A percentile compares a stretch with the other conserved stretches of the same genome.
Evolutionary conservation across 1,140 invertebrate genomes (phyloP).

Genomic region (Parapsyche elsis): DNA sequence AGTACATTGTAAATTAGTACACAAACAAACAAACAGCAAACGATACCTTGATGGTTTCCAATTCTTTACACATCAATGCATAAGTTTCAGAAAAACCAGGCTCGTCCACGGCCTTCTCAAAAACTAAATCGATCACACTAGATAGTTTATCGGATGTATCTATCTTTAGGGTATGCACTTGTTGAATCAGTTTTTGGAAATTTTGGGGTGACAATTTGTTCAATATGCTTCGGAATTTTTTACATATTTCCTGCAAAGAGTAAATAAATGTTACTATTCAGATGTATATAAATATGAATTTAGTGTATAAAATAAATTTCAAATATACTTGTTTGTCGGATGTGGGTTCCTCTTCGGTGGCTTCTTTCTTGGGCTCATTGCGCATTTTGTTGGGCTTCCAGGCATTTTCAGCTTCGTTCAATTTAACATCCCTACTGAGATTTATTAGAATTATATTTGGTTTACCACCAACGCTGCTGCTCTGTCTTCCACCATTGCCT

Average conservation of each 20-base stretch:
- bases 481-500: constrained; percentile 55
- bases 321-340: not conserved
- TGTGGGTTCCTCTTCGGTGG: not conserved
- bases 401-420: constrained; percentile 88
- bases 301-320: not conserved
- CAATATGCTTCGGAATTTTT: constrained; percentile 86
- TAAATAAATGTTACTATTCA: not conserved
- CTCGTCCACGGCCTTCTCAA: constrained; percentile 95
- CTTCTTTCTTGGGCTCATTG: not conserved
- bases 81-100: constrained; percentile 92
- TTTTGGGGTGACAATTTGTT: constrained; percentile 97
- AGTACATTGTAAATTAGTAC: not conserved
- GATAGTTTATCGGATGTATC: constrained; percentile 82
- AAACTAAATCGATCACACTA: constrained; percentile 90
- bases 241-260: constrained; percentile 76
- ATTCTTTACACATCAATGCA: constrained; percentile 83
- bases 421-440: constrained; percentile 81
- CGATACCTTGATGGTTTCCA: constrained; percentile 70
- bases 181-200: constrained; percentile 82
- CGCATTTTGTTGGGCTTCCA: constrained; percentile 80
- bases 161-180: constrained; percentile 82
- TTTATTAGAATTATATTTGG: constrained; percentile 75
- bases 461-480: constrained; percentile 58
- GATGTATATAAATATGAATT: constrained; percentile 2
- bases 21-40: not conserved